Conservation (phyloP, 1,140 invertebrate genomes). For the Prorops nasuta region DNA sequence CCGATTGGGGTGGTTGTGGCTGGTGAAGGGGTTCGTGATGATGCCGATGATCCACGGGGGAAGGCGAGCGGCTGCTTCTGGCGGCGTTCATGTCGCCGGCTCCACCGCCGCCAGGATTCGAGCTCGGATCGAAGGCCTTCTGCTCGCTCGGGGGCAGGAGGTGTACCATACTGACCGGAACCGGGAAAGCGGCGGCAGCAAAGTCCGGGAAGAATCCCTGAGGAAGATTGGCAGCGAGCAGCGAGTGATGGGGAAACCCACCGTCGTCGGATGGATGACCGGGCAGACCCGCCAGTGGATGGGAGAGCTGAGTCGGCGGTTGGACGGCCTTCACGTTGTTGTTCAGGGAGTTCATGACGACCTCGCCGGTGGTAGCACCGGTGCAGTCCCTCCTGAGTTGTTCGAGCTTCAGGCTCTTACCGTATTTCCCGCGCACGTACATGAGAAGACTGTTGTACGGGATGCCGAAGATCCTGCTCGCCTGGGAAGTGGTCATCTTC, state of each 20-base stretch:
- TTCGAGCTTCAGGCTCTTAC: constrained; percentile 84
- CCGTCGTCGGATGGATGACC: constrained; percentile 37
- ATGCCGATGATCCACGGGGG: constrained; percentile 31
- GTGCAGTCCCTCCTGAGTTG: constrained; percentile 84
- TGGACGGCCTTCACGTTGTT: constrained; percentile 70
- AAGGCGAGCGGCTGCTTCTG: constrained; percentile 36
- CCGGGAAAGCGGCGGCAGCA: constrained; percentile 70
- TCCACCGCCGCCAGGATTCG: constrained; percentile 19
- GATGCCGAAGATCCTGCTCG: constrained; percentile 84
- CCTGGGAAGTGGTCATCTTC: constrained; percentile 92
- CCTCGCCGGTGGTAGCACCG: constrained; percentile 64
- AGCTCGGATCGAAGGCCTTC: constrained; percentile 45
- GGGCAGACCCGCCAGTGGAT: constrained; percentile 31
- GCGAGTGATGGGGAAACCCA: constrained; percentile 62
- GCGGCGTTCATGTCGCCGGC: constrained; percentile 8
- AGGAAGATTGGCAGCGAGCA: constrained; percentile 57
- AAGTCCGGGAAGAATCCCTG: constrained; percentile 81
- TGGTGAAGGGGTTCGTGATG: constrained; percentile 39
- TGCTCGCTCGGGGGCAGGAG: constrained; percentile 75
- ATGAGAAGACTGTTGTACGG: constrained; percentile 88
- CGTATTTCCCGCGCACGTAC: constrained; percentile 91
- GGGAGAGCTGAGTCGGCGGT: constrained; percentile 55
- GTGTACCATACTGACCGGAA: constrained; percentile 81
- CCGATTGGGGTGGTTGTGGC: constrained; percentile 42
- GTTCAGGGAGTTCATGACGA: constrained; percentile 67